phyloP scores from a whole-genome alignment of 2,888 invertebrate species.

The Acanthoscelides obtectus region DNA sequence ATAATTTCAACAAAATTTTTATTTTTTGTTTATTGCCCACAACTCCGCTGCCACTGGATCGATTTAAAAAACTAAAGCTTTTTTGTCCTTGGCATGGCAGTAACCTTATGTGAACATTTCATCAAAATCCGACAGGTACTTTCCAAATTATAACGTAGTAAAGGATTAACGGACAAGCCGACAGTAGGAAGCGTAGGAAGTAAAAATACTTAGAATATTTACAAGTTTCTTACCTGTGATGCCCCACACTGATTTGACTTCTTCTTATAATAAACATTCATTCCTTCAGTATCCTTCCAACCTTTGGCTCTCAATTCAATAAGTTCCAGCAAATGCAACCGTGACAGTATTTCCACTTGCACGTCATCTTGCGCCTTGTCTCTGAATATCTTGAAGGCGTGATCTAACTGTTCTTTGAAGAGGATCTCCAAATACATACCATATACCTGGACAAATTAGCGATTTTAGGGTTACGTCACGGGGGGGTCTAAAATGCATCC shows the following conservation, averaged over 20 bases:
- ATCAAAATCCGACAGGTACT: no score
- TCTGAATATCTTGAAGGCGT: constrained; percentile 80
- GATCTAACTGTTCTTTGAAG: constrained; percentile 81
- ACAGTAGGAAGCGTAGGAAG: no score
- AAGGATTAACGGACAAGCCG: no score
- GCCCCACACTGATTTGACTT: constrained; percentile 39
- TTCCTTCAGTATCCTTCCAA: constrained; percentile 82
- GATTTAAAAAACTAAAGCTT: no score
- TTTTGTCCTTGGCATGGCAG: no score
- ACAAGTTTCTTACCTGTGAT: constrained; percentile 31
- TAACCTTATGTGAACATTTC: no score
- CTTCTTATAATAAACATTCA: constrained; percentile 78
- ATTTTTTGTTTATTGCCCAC: no score
- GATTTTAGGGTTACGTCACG: no score
- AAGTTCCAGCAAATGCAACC: constrained; percentile 84
- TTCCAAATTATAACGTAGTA: no score
- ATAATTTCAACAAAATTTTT: background rate
- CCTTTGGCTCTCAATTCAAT: constrained; percentile 89
- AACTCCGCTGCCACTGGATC: no score
- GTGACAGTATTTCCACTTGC: constrained; percentile 77
- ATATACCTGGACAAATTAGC: constrained; percentile 45
- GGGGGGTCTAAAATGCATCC: no score
- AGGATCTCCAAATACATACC: constrained; percentile 76
- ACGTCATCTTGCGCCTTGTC: constrained; percentile 88
- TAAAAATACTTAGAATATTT: constrained; percentile 3